phyloP scores from a whole-genome alignment of 2,888 invertebrate genomes.

The Dendrolimus pini region DNA sequence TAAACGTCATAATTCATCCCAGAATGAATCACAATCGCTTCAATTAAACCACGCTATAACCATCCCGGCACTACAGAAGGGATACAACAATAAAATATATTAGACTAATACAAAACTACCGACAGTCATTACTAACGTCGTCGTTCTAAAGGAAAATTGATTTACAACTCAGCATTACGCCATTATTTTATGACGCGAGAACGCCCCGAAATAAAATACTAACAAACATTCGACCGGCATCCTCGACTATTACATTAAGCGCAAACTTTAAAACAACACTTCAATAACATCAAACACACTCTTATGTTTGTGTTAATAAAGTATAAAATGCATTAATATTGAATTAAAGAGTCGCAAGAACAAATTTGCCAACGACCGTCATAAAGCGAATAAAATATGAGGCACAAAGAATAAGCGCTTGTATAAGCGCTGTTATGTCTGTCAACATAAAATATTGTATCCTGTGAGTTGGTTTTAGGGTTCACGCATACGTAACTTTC shows the following conservation, averaged over 20 bases:
- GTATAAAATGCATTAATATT: slow-evolving; percentile 22
- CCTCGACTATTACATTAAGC: slow-evolving; percentile 66
- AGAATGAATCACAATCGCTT: not conserved
- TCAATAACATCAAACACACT: slow-evolving; percentile 5
- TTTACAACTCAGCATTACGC: slow-evolving; percentile 72
- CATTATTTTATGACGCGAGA: slow-evolving; percentile 74
- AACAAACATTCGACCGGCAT: slow-evolving; percentile 74
- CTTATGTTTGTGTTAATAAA: slow-evolving; percentile 14
- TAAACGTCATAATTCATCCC: not conserved
- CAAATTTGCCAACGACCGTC: slow-evolving; percentile 52
- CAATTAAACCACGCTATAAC: not conserved
- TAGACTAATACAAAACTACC: slow-evolving; percentile 59
- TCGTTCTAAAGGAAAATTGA: slow-evolving; percentile 71
- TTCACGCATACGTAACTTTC: not conserved
- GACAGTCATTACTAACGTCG: slow-evolving; percentile 67
- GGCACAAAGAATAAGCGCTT: slow-evolving; percentile 75
- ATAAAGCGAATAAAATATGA: slow-evolving; percentile 77
- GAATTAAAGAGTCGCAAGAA: slow-evolving; percentile 9
- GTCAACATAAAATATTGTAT: slow-evolving; percentile 76
- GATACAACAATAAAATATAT: slow-evolving; percentile 32
- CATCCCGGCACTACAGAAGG: not conserved
- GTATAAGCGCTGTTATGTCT: slow-evolving; percentile 75
- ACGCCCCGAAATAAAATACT: slow-evolving; percentile 75
- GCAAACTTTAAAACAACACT: slow-evolving; percentile 21
- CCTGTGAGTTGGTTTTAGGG: slow-evolving; percentile 36